These are phyloP conservation scores for Dasypus novemcinctus DNA, from an alignment of 2,113 vertebrate species.

Conservation along the genomic window DNA sequence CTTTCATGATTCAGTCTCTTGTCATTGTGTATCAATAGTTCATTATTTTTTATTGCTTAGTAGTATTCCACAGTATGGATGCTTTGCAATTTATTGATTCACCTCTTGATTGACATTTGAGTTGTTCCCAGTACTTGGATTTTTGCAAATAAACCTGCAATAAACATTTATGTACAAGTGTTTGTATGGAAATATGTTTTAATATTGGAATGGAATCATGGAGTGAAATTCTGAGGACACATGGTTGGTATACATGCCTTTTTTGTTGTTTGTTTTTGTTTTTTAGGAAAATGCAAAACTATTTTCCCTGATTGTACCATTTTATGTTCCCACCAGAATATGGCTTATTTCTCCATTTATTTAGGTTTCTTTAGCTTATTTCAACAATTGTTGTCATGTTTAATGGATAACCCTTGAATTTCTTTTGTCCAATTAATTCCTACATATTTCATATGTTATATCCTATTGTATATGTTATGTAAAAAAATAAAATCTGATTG, in stretches of 20 bases:
- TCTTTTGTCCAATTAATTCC: background rate
- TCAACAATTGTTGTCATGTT: background rate
- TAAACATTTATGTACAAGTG: background rate
- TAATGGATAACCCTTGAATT: background rate
- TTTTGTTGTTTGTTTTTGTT: background rate
- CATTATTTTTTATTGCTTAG: background rate
- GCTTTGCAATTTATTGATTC: background rate
- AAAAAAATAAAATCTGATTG: background rate
- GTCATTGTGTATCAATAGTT: background rate
- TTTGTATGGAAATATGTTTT: background rate
- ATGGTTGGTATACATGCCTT: too few species aligned
- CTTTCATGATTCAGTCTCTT: background rate
- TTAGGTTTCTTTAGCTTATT: background rate
- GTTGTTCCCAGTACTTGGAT: background rate
- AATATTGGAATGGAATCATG: background rate
- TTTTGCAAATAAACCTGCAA: background rate
- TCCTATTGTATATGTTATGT: background rate
- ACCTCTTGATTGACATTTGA: background rate
- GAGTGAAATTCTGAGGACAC: background rate
- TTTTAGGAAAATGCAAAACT: background rate
- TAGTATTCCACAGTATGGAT: background rate
- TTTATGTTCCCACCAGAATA: background rate
- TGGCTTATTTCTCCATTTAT: background rate
- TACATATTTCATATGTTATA: background rate
- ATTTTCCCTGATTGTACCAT: background rate